These are phyloP conservation scores for Solenopsis fugax DNA, from an alignment of 1,140 invertebrate genomes.

Conservation along the genomic window DNA sequence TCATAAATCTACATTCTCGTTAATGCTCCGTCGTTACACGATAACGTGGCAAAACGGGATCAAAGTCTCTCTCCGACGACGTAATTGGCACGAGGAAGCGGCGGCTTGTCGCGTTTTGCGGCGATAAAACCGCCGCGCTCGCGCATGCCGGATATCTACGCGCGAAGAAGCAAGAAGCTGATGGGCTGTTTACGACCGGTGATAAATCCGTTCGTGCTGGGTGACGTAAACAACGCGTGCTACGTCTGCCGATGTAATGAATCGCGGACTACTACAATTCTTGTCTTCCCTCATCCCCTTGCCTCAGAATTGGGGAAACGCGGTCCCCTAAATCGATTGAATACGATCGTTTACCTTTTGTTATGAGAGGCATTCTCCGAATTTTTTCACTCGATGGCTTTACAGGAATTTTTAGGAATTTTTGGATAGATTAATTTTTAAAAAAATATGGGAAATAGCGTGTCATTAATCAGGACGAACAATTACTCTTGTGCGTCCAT, in stretches of 20 bases:
- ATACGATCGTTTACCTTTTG: background rate
- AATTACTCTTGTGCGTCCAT: background rate
- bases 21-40: constrained; percentile 11
- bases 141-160: constrained; percentile 29
- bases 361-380: background rate
- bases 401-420: background rate
- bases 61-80: constrained; percentile 12
- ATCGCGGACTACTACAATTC: constrained; percentile 47
- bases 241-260: constrained; percentile 47
- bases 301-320: background rate
- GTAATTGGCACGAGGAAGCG: constrained; percentile 47
- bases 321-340: background rate
- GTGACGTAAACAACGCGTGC: constrained; percentile 50
- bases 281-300: background rate
- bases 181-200: constrained; percentile 59
- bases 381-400: background rate
- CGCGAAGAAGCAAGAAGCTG: constrained; percentile 62
- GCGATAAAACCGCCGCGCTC: constrained; percentile 23
- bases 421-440: background rate
- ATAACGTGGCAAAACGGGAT: constrained; percentile 22
- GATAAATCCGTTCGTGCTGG: constrained; percentile 53
- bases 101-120: constrained; percentile 33
- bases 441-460: background rate
- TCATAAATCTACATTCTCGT: constrained; percentile 46
- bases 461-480: background rate